phyloP scores from a whole-genome alignment of 2,113 vertebrate species.

The Perognathus longimembris region DNA sequence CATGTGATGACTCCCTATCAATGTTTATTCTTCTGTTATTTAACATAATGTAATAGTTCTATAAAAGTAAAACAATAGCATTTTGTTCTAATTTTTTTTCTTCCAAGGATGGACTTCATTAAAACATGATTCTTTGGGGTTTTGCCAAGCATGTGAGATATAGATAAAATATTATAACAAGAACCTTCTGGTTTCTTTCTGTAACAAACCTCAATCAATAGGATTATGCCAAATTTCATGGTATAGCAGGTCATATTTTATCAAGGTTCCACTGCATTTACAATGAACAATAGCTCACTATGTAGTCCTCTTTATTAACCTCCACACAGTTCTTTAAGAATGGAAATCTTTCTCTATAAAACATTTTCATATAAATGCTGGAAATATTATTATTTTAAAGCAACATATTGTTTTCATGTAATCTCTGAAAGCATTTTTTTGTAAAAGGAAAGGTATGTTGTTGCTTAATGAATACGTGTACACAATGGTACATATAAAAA shows the following conservation, averaged over 20 bases:
- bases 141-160: slow-evolving; percentile 74
- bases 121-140: slow-evolving; percentile 67
- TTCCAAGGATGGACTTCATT: slow-evolving; percentile 75
- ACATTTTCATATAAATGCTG: background rate
- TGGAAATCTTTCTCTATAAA: slow-evolving; percentile 19
- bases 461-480: slow-evolving; percentile 30
- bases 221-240: slow-evolving; percentile 81
- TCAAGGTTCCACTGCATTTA: slow-evolving; percentile 75
- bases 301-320: slow-evolving; percentile 28
- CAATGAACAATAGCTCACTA: slow-evolving; percentile 74
- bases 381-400: slow-evolving; percentile 51
- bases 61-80: slow-evolving; percentile 63
- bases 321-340: background rate
- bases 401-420: slow-evolving; percentile 37
- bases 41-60: slow-evolving; percentile 41
- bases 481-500: background rate
- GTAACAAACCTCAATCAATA: slow-evolving; percentile 77
- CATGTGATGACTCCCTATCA: slow-evolving; percentile 26
- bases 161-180: slow-evolving; percentile 77
- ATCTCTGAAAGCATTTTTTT: background rate
- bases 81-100: slow-evolving; percentile 60
- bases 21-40: slow-evolving; percentile 24
- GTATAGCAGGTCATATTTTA: slow-evolving; percentile 78
- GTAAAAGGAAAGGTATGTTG: background rate
- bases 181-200: slow-evolving; percentile 78